phyloP scores from a whole-genome alignment of 2,113 vertebrate genomes.

The Eulacestoma nigropectus region DNA sequence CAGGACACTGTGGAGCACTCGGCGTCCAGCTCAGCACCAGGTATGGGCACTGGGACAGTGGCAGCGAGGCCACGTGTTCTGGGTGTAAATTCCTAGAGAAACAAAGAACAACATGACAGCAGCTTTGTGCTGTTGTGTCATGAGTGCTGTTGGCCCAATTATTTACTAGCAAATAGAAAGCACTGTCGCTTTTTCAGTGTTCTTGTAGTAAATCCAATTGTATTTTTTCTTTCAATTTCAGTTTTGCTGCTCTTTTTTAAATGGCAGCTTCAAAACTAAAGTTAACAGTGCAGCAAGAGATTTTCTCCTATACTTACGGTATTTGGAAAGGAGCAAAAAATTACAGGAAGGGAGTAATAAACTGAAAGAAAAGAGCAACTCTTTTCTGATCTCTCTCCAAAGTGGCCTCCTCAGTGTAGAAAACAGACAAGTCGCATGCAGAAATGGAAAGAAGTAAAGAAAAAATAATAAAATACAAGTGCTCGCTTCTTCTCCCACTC shows the following conservation, averaged over 20 bases:
- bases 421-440: neutral
- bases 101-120: neutral
- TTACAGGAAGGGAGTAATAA: neutral
- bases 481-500: neutral
- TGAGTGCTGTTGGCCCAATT: neutral
- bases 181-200: neutral
- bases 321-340: neutral
- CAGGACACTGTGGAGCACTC: slow-evolving; percentile 75
- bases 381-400: neutral
- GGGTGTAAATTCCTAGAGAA: neutral
- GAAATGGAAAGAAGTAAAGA: neutral
- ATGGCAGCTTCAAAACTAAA: neutral
- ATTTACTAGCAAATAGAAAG: neutral
- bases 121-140: neutral
- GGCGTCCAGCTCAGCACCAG: slow-evolving; percentile 74
- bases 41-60: slow-evolving; percentile 5
- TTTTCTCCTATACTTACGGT: neutral
- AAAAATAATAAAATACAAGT: neutral
- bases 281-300: neutral
- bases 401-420: neutral
- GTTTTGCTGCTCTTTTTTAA: neutral
- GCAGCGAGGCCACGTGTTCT: neutral
- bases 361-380: neutral
- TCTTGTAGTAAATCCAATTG: neutral
- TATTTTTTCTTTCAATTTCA: neutral